Evolutionary conservation across 2,888 invertebrate genomes (phyloP).

Genomic region (Linnaemya vulpina): DNA sequence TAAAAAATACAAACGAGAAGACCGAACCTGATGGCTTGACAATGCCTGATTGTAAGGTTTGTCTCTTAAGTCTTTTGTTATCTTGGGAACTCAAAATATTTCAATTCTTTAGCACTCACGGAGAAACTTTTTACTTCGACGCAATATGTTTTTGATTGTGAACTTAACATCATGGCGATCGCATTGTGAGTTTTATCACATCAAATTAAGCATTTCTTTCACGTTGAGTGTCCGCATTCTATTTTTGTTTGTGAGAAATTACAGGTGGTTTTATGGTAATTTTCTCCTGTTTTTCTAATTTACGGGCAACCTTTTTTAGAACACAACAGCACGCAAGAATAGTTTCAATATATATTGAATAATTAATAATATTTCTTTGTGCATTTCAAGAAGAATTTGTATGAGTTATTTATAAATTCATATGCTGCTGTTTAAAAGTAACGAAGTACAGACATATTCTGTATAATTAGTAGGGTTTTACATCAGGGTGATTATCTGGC

Average conservation of each 20-base stretch:
- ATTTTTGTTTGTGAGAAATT: constrained; percentile 15
- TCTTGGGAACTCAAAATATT: constrained; percentile 7
- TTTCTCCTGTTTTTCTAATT: constrained; percentile 36
- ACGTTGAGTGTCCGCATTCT: neutral
- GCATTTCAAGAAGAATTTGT: neutral
- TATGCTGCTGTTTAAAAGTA: constrained; percentile 5
- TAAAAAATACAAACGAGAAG: constrained; percentile 1
- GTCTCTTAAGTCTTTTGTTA: constrained; percentile 59
- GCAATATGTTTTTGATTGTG: neutral
- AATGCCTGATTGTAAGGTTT: constrained; percentile 11
- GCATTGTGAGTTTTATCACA: constrained; percentile 12
- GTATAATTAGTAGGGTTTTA: constrained; percentile 25
- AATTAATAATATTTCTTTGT: constrained; percentile 35
- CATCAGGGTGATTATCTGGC: neutral
- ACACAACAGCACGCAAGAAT: constrained; percentile 17
- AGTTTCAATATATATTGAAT: constrained; percentile 33
- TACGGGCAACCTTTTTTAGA: neutral
- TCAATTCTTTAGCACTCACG: constrained; percentile 9
- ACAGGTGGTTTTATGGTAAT: neutral
- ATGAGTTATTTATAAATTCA: too few species aligned
- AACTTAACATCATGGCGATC: constrained; percentile 5
- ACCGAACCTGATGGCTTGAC: neutral
- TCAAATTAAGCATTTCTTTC: constrained; percentile 2
- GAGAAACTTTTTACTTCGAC: constrained; percentile 11
- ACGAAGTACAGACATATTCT: neutral